A percentile compares a stretch with the other conserved stretches of the same genome.
phyloP scores from a whole-genome alignment of 53 echinoderm and acorn worm species.

The Paelopatides confundens region DNA sequence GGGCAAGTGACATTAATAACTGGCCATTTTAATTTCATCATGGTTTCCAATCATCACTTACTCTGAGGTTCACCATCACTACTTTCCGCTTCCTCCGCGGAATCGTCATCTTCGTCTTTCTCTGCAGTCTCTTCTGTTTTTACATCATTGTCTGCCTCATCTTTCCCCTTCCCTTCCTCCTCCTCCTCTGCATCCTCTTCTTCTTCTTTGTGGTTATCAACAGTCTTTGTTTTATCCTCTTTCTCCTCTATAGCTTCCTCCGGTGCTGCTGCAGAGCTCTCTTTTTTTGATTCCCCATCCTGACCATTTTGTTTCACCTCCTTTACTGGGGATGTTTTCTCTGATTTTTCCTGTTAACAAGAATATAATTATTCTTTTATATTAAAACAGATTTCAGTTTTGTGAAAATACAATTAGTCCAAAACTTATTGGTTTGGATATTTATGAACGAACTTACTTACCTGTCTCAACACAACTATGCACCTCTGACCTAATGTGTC shows the following conservation, averaged over 20 bases:
- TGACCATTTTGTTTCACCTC: slow-evolving; percentile 36
- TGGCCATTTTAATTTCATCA: too few relatives aligned
- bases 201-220: not conserved
- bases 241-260: slow-evolving; percentile 1
- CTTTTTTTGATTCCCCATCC: slow-evolving; percentile 28
- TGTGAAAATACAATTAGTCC: too few relatives aligned
- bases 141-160: slow-evolving; percentile 36
- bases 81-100: slow-evolving; percentile 54
- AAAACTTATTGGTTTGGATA: too few relatives aligned
- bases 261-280: slow-evolving; percentile 27
- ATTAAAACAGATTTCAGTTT: too few relatives aligned
- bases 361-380: too few relatives aligned
- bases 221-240: not conserved
- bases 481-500: too few relatives aligned
- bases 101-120: slow-evolving; percentile 51
- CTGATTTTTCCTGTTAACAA: not conserved
- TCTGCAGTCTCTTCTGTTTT: slow-evolving; percentile 7
- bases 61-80: slow-evolving; percentile 71
- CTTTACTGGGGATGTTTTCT: slow-evolving; percentile 17
- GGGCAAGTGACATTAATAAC: too few relatives aligned
- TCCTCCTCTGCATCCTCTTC: too few relatives aligned
- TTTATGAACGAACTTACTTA: too few relatives aligned
- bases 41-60: too few relatives aligned
- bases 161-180: slow-evolving; percentile 7
- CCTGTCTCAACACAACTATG: too few relatives aligned